These are phyloP conservation scores for Todus mexicanus DNA, from an alignment of 2,797 vertebrate genomes.

Conservation along the genomic window DNA sequence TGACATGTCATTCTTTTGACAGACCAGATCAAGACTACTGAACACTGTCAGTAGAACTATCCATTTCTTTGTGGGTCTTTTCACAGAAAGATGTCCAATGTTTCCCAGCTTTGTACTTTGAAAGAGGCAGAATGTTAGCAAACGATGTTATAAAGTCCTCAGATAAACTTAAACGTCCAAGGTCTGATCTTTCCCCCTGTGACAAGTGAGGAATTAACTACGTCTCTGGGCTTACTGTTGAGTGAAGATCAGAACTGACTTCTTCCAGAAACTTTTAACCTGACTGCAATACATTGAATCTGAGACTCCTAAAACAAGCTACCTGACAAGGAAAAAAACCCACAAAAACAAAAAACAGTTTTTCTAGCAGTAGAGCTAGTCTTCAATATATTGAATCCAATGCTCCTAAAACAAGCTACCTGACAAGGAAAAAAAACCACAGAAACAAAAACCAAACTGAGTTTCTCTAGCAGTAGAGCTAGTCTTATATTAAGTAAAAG, in stretches of 20 bases:
- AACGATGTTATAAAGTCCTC: not conserved
- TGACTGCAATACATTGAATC: not conserved
- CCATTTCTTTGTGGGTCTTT: not conserved
- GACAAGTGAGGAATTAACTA: not conserved
- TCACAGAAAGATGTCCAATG: not conserved
- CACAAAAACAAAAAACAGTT: not conserved
- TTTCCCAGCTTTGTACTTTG: not conserved
- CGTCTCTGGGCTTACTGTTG: not conserved
- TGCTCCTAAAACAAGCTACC: not conserved
- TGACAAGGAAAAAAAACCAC: not conserved
- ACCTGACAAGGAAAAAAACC: not conserved
- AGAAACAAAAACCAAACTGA: not conserved
- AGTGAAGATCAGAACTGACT: not conserved
- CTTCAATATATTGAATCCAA: not conserved
- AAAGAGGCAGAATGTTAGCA: not conserved
- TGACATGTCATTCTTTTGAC: not conserved
- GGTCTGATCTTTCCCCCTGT: not conserved
- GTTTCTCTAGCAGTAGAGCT: not conserved
- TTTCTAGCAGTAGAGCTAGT: not conserved
- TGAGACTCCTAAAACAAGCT: not conserved
- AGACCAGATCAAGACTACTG: not conserved
- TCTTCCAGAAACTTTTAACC: not conserved
- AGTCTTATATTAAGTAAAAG: too few species aligned
- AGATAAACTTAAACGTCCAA: not conserved
- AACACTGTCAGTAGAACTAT: accelerated